Conservation (phyloP, 1,140 invertebrate species). For the Musca domestica region DNA sequence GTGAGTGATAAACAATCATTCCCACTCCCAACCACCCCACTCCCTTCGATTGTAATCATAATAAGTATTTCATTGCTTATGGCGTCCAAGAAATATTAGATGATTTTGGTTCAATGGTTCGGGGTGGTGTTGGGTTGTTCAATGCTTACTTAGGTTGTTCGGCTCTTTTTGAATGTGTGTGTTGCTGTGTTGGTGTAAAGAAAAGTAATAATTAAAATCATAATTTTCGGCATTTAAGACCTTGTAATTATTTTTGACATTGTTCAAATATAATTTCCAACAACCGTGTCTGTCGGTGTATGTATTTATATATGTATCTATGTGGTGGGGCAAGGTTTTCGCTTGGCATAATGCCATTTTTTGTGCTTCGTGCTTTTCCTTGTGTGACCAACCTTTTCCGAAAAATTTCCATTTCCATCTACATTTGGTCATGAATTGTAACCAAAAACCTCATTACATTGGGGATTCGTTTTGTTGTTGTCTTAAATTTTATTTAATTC, state of each 20-base stretch:
- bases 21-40: no score
- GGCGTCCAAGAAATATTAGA: no score
- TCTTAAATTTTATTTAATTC: slow-evolving; percentile 4
- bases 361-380: not conserved
- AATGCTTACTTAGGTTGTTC: not conserved
- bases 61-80: no score
- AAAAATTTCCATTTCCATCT: not conserved
- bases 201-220: slow-evolving; percentile 17
- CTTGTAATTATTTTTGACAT: slow-evolving; percentile 21
- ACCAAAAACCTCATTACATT: slow-evolving; percentile 12
- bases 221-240: slow-evolving; percentile 21
- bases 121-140: no score
- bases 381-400: not conserved
- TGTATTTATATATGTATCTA: no score
- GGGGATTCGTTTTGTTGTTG: not conserved
- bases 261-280: slow-evolving; percentile 17
- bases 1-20: no score
- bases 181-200: not conserved
- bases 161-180: not conserved
- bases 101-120: no score
- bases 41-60: no score
- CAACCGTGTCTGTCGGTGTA: not conserved
- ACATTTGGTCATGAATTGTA: not conserved
- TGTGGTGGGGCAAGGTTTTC: not conserved
- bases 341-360: not conserved